phyloP scores from a whole-genome alignment of 2,888 invertebrate genomes.

The Nomada goodeniana region DNA sequence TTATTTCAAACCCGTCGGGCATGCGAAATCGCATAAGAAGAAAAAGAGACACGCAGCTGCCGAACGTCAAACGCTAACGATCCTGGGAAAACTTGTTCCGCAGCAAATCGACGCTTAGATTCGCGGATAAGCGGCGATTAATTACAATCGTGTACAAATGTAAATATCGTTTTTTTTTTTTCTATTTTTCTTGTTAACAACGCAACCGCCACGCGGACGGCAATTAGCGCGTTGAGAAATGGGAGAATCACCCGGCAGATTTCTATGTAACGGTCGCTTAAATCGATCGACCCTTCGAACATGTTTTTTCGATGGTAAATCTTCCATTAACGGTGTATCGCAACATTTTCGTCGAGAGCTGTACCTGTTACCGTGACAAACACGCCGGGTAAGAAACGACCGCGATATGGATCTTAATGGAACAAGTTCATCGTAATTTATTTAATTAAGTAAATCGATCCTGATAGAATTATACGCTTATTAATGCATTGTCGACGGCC shows the following conservation, averaged over 20 bases:
- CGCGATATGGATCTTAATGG: not conserved
- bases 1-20: conserved; percentile 37
- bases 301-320: not conserved
- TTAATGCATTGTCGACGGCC: too few relatives aligned
- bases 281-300: not conserved
- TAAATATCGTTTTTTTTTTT: conserved; percentile 18
- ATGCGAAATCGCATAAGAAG: conserved; percentile 36
- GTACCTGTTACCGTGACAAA: not conserved
- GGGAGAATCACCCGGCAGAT: conserved; percentile 9
- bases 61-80: conserved; percentile 14
- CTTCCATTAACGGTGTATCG: not conserved
- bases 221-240: conserved; percentile 22
- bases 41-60: conserved; percentile 17
- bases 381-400: not conserved
- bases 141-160: conserved; percentile 30
- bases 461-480: too few relatives aligned
- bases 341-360: not conserved
- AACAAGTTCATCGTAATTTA: not conserved
- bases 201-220: not conserved
- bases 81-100: conserved; percentile 34
- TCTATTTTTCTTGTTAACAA: not conserved
- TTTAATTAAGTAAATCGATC: not conserved
- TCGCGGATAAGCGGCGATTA: conserved; percentile 28
- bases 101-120: conserved; percentile 30
- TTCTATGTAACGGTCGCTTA: conserved; percentile 5